A percentile compares a stretch with the other conserved stretches of the same genome.
Evolutionary conservation across 2,888 invertebrate species (phyloP).

Genomic region (Epinotia bilunana): DNA sequence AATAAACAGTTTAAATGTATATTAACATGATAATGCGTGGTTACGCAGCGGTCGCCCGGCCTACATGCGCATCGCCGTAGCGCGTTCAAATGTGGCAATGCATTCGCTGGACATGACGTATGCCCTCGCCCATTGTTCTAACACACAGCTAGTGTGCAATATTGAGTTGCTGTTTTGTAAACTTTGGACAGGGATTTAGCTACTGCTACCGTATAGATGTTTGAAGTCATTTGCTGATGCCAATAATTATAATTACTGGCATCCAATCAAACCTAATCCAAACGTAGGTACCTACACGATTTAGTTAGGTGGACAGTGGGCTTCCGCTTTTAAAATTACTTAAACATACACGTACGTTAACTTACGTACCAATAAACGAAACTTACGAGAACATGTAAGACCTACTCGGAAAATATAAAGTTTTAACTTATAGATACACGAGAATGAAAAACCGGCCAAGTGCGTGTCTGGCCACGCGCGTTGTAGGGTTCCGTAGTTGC

Average conservation of each 20-base stretch:
- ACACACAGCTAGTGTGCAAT: constrained; percentile 5
- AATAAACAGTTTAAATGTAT: constrained; percentile 40
- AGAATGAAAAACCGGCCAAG: no score
- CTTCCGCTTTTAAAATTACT: background rate
- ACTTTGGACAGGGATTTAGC: constrained; percentile 5
- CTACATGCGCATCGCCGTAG: constrained; percentile 63
- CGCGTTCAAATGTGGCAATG: constrained; percentile 57
- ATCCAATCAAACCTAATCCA: background rate
- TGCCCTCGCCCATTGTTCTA: constrained; percentile 42
- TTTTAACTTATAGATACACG: no score
- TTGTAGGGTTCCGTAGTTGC: no score
- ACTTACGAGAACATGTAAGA: no score
- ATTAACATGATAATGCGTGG: constrained; percentile 43
- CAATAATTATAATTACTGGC: background rate
- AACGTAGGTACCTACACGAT: background rate
- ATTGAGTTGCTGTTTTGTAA: constrained; percentile 5
- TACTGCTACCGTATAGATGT: background rate
- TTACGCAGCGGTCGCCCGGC: constrained; percentile 51
- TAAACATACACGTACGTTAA: no score
- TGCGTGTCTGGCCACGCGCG: no score
- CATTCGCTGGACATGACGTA: constrained; percentile 43
- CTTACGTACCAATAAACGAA: no score
- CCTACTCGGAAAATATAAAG: no score
- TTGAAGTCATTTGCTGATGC: background rate
- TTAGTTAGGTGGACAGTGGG: background rate